These are phyloP conservation scores for Epizoanthus illoricatus DNA, from an alignment of 92 coral and sea anemone genomes.

Conservation along the genomic window DNA sequence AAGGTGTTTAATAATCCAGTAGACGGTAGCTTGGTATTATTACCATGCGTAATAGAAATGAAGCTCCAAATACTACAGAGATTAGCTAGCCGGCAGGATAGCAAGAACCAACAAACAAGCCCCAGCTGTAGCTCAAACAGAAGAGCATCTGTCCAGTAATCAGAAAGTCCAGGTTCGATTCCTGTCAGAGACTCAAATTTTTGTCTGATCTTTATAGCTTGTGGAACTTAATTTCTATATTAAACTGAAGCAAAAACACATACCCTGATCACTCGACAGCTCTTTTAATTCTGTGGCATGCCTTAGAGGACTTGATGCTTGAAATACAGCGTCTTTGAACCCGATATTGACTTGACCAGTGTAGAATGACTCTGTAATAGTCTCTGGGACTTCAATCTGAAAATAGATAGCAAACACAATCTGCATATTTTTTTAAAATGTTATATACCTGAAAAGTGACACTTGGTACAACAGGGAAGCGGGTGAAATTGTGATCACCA, in stretches of 20 bases:
- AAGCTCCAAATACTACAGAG: too few relatives aligned
- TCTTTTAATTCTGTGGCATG: slow-evolving; percentile 44
- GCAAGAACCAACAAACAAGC: too few relatives aligned
- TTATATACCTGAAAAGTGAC: slow-evolving; percentile 27
- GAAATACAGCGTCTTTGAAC: slow-evolving; percentile 48
- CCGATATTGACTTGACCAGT: slow-evolving; percentile 43
- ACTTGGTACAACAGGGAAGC: slow-evolving; percentile 37
- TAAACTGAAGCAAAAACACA: neutral
- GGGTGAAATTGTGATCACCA: slow-evolving; percentile 53
- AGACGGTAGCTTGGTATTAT: too few relatives aligned
- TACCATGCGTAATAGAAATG: too few relatives aligned
- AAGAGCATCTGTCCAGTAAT: too few relatives aligned
- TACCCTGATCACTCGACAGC: slow-evolving; percentile 18
- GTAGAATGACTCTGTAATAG: slow-evolving; percentile 38
- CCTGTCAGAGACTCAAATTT: too few relatives aligned
- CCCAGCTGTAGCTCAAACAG: too few relatives aligned
- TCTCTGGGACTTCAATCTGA: slow-evolving; percentile 41
- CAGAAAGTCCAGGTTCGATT: too few relatives aligned
- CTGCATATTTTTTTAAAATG: too few relatives aligned
- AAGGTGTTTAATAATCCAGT: too few relatives aligned
- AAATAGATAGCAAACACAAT: neutral
- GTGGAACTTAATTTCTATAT: neutral
- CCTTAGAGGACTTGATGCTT: slow-evolving; percentile 37
- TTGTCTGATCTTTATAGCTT: too few relatives aligned
- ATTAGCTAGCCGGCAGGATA: too few relatives aligned